phyloP scores from a whole-genome alignment of 2,888 invertebrate genomes.

The Hemistola chrysoprasaria region DNA sequence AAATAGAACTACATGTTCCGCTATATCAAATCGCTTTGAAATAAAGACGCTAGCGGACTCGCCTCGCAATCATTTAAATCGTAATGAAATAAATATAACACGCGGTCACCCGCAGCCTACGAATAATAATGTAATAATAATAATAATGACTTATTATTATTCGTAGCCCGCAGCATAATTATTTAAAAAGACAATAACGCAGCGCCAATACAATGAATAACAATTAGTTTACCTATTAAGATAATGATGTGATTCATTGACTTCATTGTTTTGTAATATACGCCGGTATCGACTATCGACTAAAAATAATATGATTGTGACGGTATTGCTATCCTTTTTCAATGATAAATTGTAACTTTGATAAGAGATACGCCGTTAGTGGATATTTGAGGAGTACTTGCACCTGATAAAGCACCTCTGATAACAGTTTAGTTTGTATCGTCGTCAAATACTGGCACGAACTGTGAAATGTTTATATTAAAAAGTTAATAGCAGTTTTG shows the following conservation, averaged over 20 bases:
- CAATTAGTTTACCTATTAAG: constrained; percentile 78
- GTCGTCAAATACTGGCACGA: constrained; percentile 61
- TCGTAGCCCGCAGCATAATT: constrained; percentile 27
- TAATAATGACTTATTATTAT: no score
- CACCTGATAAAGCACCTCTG: constrained; percentile 76
- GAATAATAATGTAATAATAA: no score
- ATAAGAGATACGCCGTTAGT: constrained; percentile 79
- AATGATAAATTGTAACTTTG: constrained; percentile 78
- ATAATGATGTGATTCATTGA: constrained; percentile 66
- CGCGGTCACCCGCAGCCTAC: no score
- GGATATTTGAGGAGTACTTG: constrained; percentile 75
- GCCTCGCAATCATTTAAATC: constrained; percentile 89
- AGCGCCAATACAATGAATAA: constrained; percentile 66
- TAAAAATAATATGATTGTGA: constrained; percentile 69
- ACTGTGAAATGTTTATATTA: constrained; percentile 69
- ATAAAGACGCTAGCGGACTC: no score
- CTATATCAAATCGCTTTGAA: no score
- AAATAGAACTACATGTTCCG: no score
- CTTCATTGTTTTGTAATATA: constrained; percentile 74
- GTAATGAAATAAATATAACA: no score
- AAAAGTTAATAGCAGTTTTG: constrained; percentile 46
- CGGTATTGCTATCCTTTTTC: constrained; percentile 78
- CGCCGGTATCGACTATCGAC: constrained; percentile 73
- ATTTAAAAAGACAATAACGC: constrained; percentile 39
- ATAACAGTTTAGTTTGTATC: constrained; percentile 75